Evolutionary conservation across 2,888 invertebrate genomes (phyloP).

Genomic region (Heliconius charithonia): DNA sequence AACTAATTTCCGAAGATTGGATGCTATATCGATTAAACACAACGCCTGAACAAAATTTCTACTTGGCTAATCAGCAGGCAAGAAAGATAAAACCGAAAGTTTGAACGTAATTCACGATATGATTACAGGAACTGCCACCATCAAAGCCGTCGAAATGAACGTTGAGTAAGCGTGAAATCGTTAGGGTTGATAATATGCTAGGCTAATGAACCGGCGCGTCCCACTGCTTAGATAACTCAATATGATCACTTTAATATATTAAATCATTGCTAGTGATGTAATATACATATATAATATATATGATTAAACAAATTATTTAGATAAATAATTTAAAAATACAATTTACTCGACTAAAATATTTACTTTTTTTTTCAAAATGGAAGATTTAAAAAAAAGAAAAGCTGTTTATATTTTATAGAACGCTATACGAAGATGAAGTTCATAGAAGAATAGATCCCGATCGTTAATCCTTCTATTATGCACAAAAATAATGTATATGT

Average conservation of each 20-base stretch:
- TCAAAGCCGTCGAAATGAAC: constrained; percentile 59
- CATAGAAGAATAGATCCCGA: background rate
- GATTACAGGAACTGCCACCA: constrained; percentile 63
- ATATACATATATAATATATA: background rate
- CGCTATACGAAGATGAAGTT: background rate
- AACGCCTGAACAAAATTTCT: constrained; percentile 62
- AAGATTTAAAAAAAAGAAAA: no score
- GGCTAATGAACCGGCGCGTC: constrained; percentile 68
- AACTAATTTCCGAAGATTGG: constrained; percentile 62
- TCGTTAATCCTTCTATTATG: background rate
- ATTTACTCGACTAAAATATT: background rate
- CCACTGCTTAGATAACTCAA: constrained; percentile 55
- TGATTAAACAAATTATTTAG: background rate
- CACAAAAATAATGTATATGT: background rate
- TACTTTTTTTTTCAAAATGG: no score
- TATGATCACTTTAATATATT: constrained; percentile 26
- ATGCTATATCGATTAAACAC: constrained; percentile 68
- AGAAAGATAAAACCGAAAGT: constrained; percentile 71
- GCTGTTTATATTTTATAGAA: no score
- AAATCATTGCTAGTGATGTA: constrained; percentile 4
- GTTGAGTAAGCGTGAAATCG: constrained; percentile 73
- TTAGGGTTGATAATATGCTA: constrained; percentile 73
- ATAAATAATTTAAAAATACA: background rate
- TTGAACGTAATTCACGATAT: constrained; percentile 71
- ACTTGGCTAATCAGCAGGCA: constrained; percentile 66